Evolutionary conservation across 2,797 vertebrate species (phyloP).

Genomic region (Pangasius macronema): DNA sequence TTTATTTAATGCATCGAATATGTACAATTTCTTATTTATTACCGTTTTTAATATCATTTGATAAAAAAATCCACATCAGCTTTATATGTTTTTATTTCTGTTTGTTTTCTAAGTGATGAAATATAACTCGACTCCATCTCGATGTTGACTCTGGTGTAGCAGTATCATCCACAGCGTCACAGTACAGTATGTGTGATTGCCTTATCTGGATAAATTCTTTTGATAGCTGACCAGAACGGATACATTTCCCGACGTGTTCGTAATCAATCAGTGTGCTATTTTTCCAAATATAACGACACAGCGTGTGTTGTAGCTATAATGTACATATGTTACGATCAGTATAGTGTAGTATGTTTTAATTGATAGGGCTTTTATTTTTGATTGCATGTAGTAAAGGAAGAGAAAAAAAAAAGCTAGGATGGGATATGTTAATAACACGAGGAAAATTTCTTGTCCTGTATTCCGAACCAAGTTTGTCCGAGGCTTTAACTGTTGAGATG

Average conservation of each 20-base stretch:
- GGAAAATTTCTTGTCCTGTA: constrained; percentile 1
- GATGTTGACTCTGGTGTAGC: constrained; percentile 5
- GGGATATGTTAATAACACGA: background rate
- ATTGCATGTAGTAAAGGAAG: constrained; percentile 37
- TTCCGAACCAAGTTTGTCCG: constrained; percentile 16
- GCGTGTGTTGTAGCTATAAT: constrained; percentile 40
- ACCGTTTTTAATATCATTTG: constrained; percentile 27
- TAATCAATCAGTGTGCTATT: constrained; percentile 1
- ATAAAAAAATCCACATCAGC: constrained; percentile 9
- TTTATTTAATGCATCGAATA: background rate
- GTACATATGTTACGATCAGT: constrained; percentile 32
- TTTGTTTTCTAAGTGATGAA: background rate
- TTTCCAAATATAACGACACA: background rate
- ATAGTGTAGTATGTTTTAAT: constrained; percentile 35
- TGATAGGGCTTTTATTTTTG: constrained; percentile 43
- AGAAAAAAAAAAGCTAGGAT: background rate
- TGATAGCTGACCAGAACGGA: background rate
- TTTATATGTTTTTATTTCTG: background rate
- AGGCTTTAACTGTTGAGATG: constrained; percentile 14
- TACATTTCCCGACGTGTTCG: background rate
- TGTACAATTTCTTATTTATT: constrained; percentile 2
- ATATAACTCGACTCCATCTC: background rate
- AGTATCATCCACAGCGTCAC: constrained; percentile 13
- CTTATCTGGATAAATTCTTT: constrained; percentile 36
- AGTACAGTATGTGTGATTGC: constrained; percentile 19